phyloP scores from a whole-genome alignment of 2,113 vertebrate genomes.

The Pristiophorus japonicus region DNA sequence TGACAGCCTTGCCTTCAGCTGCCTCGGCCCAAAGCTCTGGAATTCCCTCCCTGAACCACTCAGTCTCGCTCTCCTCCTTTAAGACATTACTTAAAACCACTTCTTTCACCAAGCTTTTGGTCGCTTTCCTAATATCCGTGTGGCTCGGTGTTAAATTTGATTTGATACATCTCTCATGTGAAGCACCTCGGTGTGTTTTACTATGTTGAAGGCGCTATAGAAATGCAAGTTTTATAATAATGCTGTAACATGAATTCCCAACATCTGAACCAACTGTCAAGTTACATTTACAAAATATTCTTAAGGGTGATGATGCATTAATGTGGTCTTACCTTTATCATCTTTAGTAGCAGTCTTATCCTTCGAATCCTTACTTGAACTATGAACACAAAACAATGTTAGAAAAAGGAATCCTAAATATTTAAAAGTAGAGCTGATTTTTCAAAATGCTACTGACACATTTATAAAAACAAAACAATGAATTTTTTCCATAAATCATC shows the following conservation, averaged over 20 bases:
- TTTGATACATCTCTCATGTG: too few relatives aligned
- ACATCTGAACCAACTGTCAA: not conserved
- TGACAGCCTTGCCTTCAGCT: not conserved
- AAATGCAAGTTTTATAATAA: not conserved
- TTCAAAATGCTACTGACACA: constrained; percentile 40
- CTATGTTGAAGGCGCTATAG: not conserved
- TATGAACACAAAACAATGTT: constrained; percentile 75
- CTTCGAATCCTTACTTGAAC: constrained; percentile 86
- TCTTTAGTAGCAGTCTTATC: constrained; percentile 86
- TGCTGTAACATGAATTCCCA: not conserved
- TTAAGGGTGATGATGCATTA: too few relatives aligned
- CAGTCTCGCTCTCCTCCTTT: not conserved
- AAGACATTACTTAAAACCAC: too few relatives aligned
- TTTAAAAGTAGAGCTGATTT: constrained; percentile 19
- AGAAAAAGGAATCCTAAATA: constrained; percentile 61
- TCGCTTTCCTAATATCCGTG: not conserved
- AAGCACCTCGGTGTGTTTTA: not conserved
- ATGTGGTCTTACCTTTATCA: constrained; percentile 78
- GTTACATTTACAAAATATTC: not conserved
- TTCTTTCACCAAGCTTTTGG: not conserved
- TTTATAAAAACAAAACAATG: not conserved
- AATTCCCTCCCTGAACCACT: not conserved
- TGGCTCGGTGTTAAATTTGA: not conserved
- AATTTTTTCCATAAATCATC: constrained; percentile 38
- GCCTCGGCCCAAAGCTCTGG: not conserved